Evolutionary conservation across 1,140 invertebrate species (phyloP).

Genomic region (Sycophila sp.): DNA sequence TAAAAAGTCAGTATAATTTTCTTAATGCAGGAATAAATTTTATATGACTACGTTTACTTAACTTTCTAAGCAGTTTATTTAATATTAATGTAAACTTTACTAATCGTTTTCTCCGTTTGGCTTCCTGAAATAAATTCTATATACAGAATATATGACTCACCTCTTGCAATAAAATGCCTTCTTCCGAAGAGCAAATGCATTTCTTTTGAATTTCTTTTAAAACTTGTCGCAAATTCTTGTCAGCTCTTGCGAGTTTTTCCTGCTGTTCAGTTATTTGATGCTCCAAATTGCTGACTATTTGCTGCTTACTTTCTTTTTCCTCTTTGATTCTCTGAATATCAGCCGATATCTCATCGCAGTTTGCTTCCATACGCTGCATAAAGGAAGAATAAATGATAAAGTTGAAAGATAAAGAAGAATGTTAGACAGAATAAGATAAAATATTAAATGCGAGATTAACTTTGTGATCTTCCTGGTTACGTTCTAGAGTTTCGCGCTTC

Average conservation of each 20-base stretch:
- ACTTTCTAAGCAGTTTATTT: no score
- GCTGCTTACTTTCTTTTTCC: conserved; percentile 50
- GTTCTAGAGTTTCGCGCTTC: conserved; percentile 16
- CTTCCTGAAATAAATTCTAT: no score
- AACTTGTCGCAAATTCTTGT: conserved; percentile 53
- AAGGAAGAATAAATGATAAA: neutral
- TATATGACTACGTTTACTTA: no score
- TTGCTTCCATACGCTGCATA: conserved; percentile 46
- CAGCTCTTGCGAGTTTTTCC: conserved; percentile 54
- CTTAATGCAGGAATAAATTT: no score
- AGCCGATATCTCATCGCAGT: conserved; percentile 44
- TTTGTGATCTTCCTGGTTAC: conserved; percentile 40
- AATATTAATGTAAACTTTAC: no score
- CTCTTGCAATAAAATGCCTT: conserved; percentile 53
- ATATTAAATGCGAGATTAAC: conserved; percentile 41
- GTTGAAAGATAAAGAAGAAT: neutral
- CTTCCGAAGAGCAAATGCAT: conserved; percentile 46
- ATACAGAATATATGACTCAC: no score
- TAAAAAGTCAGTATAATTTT: no score
- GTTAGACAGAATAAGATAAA: neutral
- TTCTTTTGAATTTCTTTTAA: conserved; percentile 54
- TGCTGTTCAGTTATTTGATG: conserved; percentile 56
- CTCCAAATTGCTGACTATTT: conserved; percentile 46
- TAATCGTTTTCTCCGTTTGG: no score
- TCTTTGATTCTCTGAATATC: conserved; percentile 50